phyloP scores from a whole-genome alignment of 1,140 invertebrate genomes.

The Galleria mellonella region DNA sequence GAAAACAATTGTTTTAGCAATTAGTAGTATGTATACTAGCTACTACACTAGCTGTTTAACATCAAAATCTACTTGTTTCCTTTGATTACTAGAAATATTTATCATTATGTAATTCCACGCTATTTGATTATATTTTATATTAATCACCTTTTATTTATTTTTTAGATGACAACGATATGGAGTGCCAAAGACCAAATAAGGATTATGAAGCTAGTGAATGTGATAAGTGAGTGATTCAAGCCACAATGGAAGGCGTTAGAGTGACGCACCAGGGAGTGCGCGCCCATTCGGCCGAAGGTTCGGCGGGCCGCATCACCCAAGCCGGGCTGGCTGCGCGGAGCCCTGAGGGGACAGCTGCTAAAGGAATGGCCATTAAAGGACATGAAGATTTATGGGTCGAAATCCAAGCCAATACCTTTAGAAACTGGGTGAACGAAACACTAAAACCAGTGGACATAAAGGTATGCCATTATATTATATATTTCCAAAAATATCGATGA shows the following conservation, averaged over 20 bases:
- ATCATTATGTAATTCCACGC: too few species aligned
- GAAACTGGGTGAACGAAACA: conserved; percentile 98
- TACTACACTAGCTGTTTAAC: too few species aligned
- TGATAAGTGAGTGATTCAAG: conserved; percentile 18
- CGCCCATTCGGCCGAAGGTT: conserved; percentile 60
- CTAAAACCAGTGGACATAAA: conserved; percentile 81
- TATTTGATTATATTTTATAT: too few species aligned
- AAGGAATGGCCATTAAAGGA: conserved; percentile 94
- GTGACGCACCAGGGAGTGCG: conserved; percentile 63
- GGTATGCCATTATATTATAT: conserved; percentile 58
- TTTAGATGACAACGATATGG: conserved; percentile 36
- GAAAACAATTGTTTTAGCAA: too few species aligned
- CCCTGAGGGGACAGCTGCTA: conserved; percentile 93
- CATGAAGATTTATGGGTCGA: conserved; percentile 96
- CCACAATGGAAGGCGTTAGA: conserved; percentile 50
- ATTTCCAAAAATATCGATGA: too few species aligned
- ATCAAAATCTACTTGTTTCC: too few species aligned
- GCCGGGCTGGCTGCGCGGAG: conserved; percentile 89
- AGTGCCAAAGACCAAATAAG: conserved; percentile 24
- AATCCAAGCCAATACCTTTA: conserved; percentile 97
- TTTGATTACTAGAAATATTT: too few species aligned
- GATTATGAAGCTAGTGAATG: conserved; percentile 14
- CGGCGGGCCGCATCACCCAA: conserved; percentile 73
- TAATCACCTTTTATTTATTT: conserved; percentile 8
- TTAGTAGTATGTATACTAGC: too few species aligned